Evolutionary conservation across 35 echinoderm and acorn worm genomes (phyloP).

Genomic region (Chiridota heheva): DNA sequence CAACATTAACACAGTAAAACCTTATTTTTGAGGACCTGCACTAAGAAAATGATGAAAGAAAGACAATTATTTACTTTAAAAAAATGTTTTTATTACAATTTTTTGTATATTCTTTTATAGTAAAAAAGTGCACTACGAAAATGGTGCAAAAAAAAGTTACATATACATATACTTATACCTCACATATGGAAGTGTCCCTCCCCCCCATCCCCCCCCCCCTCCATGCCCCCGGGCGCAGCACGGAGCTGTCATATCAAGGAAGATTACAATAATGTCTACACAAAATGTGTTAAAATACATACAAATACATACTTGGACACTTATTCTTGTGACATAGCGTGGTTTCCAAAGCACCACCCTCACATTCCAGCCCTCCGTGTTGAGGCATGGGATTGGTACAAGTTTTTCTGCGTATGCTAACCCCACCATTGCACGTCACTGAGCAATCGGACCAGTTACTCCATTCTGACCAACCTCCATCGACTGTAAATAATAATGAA

Average conservation of each 20-base stretch:
- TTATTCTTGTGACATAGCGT: neutral
- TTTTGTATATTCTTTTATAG: too few relatives aligned
- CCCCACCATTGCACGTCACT: conserved; percentile 36
- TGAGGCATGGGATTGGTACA: conserved; percentile 33
- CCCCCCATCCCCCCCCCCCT: neutral
- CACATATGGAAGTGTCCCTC: too few relatives aligned
- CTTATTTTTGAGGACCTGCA: too few relatives aligned
- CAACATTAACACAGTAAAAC: too few relatives aligned
- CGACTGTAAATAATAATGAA: conserved; percentile 35
- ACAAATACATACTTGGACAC: conserved; percentile 37
- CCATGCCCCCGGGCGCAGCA: neutral
- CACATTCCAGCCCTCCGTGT: conserved; percentile 38
- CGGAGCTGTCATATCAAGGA: neutral
- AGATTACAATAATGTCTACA: neutral
- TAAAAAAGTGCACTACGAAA: neutral
- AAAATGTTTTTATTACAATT: too few relatives aligned
- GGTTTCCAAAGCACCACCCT: neutral
- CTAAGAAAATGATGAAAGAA: too few relatives aligned
- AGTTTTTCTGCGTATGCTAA: neutral
- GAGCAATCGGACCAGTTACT: conserved; percentile 21
- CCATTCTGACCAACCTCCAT: conserved; percentile 37
- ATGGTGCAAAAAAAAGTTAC: neutral
- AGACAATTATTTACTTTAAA: too few relatives aligned
- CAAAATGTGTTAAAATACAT: neutral
- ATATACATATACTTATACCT: conserved; percentile 9